These are phyloP conservation scores for Orgyia antiqua DNA, from an alignment of 2,888 invertebrate species.

Conservation along the genomic window DNA sequence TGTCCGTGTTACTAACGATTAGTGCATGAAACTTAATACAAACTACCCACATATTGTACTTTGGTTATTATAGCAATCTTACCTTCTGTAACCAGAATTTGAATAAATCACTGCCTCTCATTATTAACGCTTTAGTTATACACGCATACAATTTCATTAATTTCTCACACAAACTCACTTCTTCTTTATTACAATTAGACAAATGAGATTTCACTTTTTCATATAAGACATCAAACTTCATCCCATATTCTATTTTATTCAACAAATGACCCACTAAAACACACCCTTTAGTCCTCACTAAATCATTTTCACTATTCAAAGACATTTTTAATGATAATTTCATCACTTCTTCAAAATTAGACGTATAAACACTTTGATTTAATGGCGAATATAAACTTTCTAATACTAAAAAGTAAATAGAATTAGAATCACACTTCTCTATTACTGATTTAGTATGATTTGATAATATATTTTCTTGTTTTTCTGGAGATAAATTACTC, in stretches of 20 bases:
- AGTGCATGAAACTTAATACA: no score
- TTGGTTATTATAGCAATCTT: no score
- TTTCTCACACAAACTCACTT: constrained; percentile 37
- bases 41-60: no score
- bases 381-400: constrained; percentile 74
- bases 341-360: constrained; percentile 50
- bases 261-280: constrained; percentile 76
- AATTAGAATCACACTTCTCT: constrained; percentile 40
- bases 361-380: constrained; percentile 49
- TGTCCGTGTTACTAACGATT: no score
- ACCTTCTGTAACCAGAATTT: constrained; percentile 66
- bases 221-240: constrained; percentile 56
- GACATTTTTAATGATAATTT: constrained; percentile 48
- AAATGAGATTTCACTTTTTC: constrained; percentile 46
- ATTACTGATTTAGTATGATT: constrained; percentile 45
- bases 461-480: constrained; percentile 42
- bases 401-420: constrained; percentile 54
- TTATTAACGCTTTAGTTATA: constrained; percentile 57
- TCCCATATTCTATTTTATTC: constrained; percentile 73
- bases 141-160: constrained; percentile 59
- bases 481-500: constrained; percentile 46
- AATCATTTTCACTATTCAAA: constrained; percentile 42
- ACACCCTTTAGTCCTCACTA: constrained; percentile 58
- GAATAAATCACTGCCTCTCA: constrained; percentile 57
- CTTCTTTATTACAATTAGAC: constrained; percentile 31